Base-by-base conservation (phyloP, 1,140 invertebrate species). In the Sycobia sp. region DNA sequence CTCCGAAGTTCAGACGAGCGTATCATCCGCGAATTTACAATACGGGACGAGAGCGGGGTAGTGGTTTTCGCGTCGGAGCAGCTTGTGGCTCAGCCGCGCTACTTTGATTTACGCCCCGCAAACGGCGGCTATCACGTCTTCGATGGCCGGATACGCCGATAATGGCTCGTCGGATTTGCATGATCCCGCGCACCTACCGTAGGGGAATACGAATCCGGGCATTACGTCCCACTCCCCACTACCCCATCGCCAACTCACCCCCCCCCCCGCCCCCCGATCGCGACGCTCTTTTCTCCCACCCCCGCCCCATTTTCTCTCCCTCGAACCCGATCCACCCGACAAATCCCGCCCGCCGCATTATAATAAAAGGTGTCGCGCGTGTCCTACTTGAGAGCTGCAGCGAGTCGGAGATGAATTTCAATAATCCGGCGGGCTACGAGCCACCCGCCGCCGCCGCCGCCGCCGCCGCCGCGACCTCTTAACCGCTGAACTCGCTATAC, bases 101-200 rank as follows among this genome's bases (percentile, higher is more conserved):
- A 64, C 51, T 69, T 73, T 73, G 73, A 72, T 72, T 74, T 72
- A 71, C 66, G 62, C 53, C 59, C 13, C 36, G 54, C 63, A 43
- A 16, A 41, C 38, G 41, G 1, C 11, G 18, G 1, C 32, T 36
- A 46, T 58, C 43, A 23, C 43, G 20, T 23, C 71, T 68, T 71
- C 68, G 71, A 74, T 74, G 67, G 71, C 63, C 68, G 72, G 70
- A 73, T 74, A 71, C 67, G 44, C 66, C 69, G 71, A 74, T 72
- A 73, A 75, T 73, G 69, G 72, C 27, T 29, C 14, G 44, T 44
- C 58, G 66, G 69, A 74, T 74, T 71, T 73, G 66, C 71, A 76
- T 75, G 74, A 74, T 76, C 73, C 66, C n/a, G 18, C n/a, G 10
- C 9, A 50, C 0, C 27, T 46, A 44, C 9, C 16, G 13, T 1